A percentile compares a stretch with the other conserved stretches of the same genome.
Conservation (phyloP, 2,113 vertebrate species). For the Syrmaticus mikado region DNA sequence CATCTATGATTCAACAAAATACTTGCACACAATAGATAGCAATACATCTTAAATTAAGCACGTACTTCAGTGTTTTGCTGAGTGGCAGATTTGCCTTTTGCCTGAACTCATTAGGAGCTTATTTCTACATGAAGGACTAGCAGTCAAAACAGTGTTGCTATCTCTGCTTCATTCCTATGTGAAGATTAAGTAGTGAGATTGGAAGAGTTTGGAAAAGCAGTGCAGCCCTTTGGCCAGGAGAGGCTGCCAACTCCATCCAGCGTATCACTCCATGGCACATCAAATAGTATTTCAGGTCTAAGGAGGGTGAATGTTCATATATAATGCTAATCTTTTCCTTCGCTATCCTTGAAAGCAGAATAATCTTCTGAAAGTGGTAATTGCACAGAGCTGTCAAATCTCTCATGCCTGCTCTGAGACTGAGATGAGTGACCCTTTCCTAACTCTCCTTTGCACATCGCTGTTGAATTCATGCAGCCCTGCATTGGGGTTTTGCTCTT, state of each 20-base stretch:
- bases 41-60: slow-evolving; percentile 4
- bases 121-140: slow-evolving; percentile 25
- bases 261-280: neutral
- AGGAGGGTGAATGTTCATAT: neutral
- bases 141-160: slow-evolving; percentile 23
- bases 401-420: neutral
- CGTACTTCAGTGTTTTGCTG: slow-evolving; percentile 8
- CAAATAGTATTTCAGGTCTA: neutral
- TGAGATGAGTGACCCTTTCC: neutral
- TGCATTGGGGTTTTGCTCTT: fast-evolving
- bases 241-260: neutral
- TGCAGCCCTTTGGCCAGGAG: neutral
- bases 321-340: neutral
- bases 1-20: neutral
- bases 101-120: neutral
- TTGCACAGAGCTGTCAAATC: neutral
- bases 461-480: fast-evolving
- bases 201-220: slow-evolving; percentile 16
- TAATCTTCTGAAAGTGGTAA: neutral
- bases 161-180: slow-evolving; percentile 34
- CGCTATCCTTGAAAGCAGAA: neutral
- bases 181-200: slow-evolving; percentile 4
- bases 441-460: fast-evolving
- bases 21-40: neutral
- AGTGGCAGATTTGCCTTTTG: slow-evolving; percentile 11